Evolutionary conservation across 2,888 invertebrate species (phyloP).

Genomic region (Aricia artaxerxes): DNA sequence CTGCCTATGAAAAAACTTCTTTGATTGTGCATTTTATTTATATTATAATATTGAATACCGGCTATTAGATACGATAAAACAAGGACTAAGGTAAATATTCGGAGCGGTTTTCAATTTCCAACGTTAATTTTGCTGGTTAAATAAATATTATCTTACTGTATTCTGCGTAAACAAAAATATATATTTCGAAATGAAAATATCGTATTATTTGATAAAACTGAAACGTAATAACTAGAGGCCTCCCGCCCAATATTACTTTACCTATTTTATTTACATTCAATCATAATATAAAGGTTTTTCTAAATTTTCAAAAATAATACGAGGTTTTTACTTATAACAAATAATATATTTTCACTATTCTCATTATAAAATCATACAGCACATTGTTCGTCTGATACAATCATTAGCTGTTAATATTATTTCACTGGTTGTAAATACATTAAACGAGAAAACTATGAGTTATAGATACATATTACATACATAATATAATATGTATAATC

Average conservation of each 20-base stretch:
- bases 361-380: too few species aligned
- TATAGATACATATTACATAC: too few species aligned
- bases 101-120: constrained; percentile 1
- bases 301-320: too few species aligned
- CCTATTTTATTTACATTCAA: neutral
- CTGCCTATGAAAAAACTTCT: too few species aligned
- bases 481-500: too few species aligned
- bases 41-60: neutral
- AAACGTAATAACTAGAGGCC: neutral
- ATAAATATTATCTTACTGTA: constrained; percentile 1
- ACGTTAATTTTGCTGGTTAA: neutral
- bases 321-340: too few species aligned
- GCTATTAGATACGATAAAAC: neutral
- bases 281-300: neutral
- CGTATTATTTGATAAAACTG: neutral
- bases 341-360: too few species aligned
- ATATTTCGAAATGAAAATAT: neutral
- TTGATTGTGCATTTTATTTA: too few species aligned
- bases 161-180: neutral
- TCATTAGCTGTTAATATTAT: too few species aligned
- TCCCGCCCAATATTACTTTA: neutral
- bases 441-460: too few species aligned
- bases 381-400: too few species aligned
- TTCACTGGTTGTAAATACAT: too few species aligned
- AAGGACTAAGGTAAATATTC: neutral